Conservation (phyloP, 2,797 vertebrate species). For the Trematomus bernacchii region DNA sequence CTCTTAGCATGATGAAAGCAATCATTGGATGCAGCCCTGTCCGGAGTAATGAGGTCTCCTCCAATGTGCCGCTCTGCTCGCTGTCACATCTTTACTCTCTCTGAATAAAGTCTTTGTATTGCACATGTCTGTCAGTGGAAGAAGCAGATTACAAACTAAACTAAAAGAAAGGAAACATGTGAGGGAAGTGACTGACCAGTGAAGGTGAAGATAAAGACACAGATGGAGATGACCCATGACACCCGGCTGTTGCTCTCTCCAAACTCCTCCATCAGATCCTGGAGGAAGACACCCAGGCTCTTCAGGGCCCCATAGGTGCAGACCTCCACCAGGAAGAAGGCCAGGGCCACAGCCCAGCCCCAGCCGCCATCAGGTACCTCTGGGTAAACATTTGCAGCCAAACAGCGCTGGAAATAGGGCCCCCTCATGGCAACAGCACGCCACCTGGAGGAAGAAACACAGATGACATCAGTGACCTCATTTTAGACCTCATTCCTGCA, state of each 20-base stretch:
- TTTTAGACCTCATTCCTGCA: neutral
- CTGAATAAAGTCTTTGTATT: neutral
- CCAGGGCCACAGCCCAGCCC: constrained; percentile 92
- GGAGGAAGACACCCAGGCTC: constrained; percentile 94
- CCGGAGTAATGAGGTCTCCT: neutral
- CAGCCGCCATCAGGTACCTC: constrained; percentile 94
- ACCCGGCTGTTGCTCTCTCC: constrained; percentile 93
- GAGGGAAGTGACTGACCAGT: constrained; percentile 85
- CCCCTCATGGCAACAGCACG: constrained; percentile 83
- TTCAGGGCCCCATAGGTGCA: constrained; percentile 95
- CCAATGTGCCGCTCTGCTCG: too few species aligned
- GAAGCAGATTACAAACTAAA: neutral
- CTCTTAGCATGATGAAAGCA: neutral
- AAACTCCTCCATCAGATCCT: constrained; percentile 92
- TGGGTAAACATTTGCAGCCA: constrained; percentile 88
- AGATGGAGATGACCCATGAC: constrained; percentile 96
- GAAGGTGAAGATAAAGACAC: constrained; percentile 93
- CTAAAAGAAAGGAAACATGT: neutral
- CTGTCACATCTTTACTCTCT: neutral
- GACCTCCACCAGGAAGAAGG: constrained; percentile 93
- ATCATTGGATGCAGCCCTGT: neutral
- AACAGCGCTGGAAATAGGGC: constrained; percentile 71
- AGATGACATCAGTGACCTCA: neutral
- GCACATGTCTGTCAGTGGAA: neutral
- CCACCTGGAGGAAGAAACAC: constrained; percentile 28